Percentiles rank a stretch among this genome's conserved stretches.
Evolutionary conservation across 1,140 invertebrate genomes (phyloP).

Genomic region (Drosophila pruinosa): DNA sequence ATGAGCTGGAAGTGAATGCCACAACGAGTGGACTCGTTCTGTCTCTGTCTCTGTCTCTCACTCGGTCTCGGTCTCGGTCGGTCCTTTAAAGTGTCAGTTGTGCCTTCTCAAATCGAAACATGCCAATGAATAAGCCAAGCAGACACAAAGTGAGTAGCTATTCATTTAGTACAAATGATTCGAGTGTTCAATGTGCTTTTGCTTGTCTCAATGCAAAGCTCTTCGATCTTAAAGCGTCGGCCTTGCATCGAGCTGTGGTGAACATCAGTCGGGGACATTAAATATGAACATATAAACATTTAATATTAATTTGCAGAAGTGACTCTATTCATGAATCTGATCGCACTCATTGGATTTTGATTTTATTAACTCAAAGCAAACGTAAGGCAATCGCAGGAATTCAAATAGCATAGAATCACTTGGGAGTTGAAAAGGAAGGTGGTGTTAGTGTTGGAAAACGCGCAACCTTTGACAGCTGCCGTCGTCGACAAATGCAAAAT

Average conservation of each 20-base stretch:
- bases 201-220: background rate
- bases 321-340: too few species aligned
- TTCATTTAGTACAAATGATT: background rate
- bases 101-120: background rate
- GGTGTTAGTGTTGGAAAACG: background rate
- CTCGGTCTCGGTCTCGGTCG: background rate
- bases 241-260: too few species aligned
- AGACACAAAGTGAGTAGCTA: background rate
- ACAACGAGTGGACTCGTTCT: slow-evolving; percentile 20
- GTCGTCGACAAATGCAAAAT: slow-evolving; percentile 13
- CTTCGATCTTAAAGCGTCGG: too few species aligned
- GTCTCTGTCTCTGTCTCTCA: background rate
- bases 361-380: too few species aligned
- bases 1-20: slow-evolving; percentile 32
- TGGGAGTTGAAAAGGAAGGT: background rate
- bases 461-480: slow-evolving; percentile 20
- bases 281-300: too few species aligned
- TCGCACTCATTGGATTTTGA: too few species aligned
- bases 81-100: background rate
- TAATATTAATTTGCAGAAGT: too few species aligned
- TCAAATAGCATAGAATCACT: background rate
- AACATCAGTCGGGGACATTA: too few species aligned
- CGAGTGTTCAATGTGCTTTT: background rate
- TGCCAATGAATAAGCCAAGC: too few species aligned
- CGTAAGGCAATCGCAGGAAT: background rate